Percentiles rank a stretch among this genome's conserved stretches.
Evolutionary conservation across 2,113 vertebrate genomes (phyloP).

Genomic region (Empidonax traillii): DNA sequence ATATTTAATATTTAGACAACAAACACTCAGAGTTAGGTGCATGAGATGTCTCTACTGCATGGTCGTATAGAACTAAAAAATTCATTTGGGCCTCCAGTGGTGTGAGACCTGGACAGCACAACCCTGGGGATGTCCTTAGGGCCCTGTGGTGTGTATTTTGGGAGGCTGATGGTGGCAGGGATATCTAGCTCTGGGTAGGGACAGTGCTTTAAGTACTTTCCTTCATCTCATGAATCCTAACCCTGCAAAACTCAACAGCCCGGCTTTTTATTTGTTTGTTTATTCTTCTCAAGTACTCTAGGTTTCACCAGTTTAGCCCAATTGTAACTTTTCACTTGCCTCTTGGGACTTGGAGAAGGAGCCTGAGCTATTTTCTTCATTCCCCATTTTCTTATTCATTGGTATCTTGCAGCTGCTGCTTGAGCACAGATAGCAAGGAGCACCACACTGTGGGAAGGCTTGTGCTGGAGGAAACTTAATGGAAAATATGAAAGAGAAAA

Average conservation of each 20-base stretch:
- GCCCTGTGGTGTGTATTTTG: not conserved
- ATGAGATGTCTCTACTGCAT: not conserved
- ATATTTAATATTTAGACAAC: not conserved
- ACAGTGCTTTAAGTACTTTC: not conserved
- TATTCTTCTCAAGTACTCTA: slow-evolving; percentile 11
- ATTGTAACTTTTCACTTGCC: not conserved
- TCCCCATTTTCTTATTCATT: not conserved
- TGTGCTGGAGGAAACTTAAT: slow-evolving; percentile 53
- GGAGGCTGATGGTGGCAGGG: not conserved
- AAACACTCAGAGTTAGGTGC: not conserved
- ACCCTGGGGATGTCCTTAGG: not conserved
- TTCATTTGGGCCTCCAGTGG: not conserved
- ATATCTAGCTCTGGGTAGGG: not conserved
- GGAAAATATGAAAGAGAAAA: slow-evolving; percentile 72
- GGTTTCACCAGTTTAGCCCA: slow-evolving; percentile 15
- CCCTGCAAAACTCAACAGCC: not conserved
- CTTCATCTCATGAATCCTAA: not conserved
- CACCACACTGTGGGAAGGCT: slow-evolving; percentile 19
- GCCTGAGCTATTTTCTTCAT: not conserved
- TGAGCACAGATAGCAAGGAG: slow-evolving; percentile 41
- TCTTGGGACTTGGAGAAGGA: not conserved
- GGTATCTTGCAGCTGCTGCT: slow-evolving; percentile 1
- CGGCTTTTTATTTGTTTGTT: not conserved
- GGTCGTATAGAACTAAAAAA: not conserved
- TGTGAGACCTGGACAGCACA: not conserved